These are phyloP conservation scores for Vulpes ferrilata DNA, from an alignment of 2,113 vertebrate genomes.

Conservation along the genomic window DNA sequence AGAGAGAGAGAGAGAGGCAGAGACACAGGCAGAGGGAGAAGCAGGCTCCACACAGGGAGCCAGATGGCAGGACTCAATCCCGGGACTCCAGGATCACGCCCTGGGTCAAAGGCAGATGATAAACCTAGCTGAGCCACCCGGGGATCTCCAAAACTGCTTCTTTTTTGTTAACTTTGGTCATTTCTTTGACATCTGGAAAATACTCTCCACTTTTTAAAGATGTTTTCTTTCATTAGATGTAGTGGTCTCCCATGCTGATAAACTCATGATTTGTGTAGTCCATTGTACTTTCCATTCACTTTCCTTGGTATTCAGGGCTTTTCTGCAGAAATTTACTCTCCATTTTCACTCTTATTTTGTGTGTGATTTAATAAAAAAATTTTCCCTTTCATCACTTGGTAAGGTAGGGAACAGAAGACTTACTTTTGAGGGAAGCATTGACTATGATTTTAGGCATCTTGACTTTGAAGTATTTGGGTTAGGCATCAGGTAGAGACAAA, in stretches of 20 bases:
- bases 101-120: too few relatives aligned
- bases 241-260: not conserved
- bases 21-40: too few relatives aligned
- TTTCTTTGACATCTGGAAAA: not conserved
- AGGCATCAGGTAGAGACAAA: not conserved
- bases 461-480: not conserved
- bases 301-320: not conserved
- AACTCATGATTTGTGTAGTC: not conserved
- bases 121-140: too few relatives aligned
- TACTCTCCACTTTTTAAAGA: constrained; percentile 1
- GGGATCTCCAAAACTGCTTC: too few relatives aligned
- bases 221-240: not conserved
- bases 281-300: not conserved
- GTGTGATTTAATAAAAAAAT: not conserved
- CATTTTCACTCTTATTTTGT: not conserved
- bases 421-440: not conserved
- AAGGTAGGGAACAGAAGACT: not conserved
- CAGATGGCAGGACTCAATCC: too few relatives aligned
- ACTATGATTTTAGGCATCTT: constrained; percentile 14
- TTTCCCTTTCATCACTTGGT: not conserved
- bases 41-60: too few relatives aligned
- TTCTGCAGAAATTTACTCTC: not conserved
- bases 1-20: too few relatives aligned
- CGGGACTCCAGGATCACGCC: too few relatives aligned
- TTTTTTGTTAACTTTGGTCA: not conserved